Base-by-base conservation (phyloP, 2,113 vertebrate genomes). In the Semnornis frantzii region DNA sequence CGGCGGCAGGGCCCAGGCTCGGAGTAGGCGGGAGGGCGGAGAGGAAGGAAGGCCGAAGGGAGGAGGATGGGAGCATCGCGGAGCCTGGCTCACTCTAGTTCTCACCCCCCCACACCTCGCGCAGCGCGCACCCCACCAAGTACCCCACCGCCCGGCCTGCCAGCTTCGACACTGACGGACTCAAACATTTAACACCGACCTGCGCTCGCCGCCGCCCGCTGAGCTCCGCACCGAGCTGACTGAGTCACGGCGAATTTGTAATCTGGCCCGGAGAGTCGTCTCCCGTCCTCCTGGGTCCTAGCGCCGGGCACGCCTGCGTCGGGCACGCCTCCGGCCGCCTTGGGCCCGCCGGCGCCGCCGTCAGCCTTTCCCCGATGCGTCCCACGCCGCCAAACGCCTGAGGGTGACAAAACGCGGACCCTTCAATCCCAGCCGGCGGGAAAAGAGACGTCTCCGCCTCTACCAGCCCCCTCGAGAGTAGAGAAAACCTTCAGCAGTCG, bases 241-340 rank as follows among this genome's bases (percentile, higher is more conserved):
- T 88, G 96, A 95, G 93, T 96, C 96, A 97, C 97, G 92, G 88
- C 96, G 83, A 97, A 96, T 98, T 94, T 95, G 94, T 90, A 94
- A 92, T 94, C 92, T 37, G 93, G 70, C 68, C 80, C 94, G 46
- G 74, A 57, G 87, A 89, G 79, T 91, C 85, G 85, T 76, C 68
- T 42, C 64, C 94, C 96, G 90, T 95, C 69, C 96, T 52, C 89
- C 52, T 69, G 42, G 97, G 98, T 98, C 98, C 97, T 98, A 98
- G 94, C 77, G 96, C 97, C 52, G 50, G 50, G 23, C 23, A 50
- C 48, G 48, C 48, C 48, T 50, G 48, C 48, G 48, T 50, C 21
- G 48, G 48, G 48, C 48, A 52, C 77, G 96, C 97, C 52, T 33
- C 31, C 11, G 55, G 39, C 76, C 37, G 42, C 50, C 55, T 52